Conservation (phyloP, 1,140 invertebrate species). For the Oryctes rhinoceros region DNA sequence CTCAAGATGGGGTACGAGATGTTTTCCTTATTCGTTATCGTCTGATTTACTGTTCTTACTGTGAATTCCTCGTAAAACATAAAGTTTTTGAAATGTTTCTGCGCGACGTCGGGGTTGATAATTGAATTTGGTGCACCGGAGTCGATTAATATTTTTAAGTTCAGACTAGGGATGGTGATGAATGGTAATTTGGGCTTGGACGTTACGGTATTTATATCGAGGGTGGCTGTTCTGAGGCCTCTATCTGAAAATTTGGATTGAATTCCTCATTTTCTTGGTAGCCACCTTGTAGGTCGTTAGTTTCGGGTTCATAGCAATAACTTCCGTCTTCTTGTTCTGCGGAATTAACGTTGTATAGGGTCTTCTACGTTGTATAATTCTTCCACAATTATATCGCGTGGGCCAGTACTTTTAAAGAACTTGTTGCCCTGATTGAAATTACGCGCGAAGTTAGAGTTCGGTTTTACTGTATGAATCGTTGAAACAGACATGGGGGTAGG, state of each 20-base stretch:
- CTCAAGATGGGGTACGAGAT: background rate
- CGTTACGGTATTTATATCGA: background rate
- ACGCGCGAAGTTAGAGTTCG: background rate
- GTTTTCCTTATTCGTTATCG: background rate
- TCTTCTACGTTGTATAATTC: conserved; percentile 21
- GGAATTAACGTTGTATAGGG: no score
- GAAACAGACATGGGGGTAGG: conserved; percentile 34
- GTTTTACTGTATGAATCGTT: conserved; percentile 21
- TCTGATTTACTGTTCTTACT: background rate
- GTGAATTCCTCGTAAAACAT: background rate
- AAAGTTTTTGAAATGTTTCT: background rate
- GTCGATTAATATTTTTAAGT: background rate
- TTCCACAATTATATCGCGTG: conserved; percentile 30
- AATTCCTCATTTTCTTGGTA: no score
- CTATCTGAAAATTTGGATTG: background rate
- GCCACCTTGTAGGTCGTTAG: no score
- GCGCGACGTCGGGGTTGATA: background rate
- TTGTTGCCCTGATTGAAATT: background rate
- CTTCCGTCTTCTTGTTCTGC: no score
- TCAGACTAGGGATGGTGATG: background rate
- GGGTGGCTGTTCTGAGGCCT: background rate
- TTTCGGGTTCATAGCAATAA: no score
- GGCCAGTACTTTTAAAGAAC: conserved; percentile 15
- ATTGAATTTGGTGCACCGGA: background rate
- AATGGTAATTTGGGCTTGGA: background rate